Evolutionary conservation across 2,113 vertebrate genomes (phyloP).

Genomic region (Uria aalge): DNA sequence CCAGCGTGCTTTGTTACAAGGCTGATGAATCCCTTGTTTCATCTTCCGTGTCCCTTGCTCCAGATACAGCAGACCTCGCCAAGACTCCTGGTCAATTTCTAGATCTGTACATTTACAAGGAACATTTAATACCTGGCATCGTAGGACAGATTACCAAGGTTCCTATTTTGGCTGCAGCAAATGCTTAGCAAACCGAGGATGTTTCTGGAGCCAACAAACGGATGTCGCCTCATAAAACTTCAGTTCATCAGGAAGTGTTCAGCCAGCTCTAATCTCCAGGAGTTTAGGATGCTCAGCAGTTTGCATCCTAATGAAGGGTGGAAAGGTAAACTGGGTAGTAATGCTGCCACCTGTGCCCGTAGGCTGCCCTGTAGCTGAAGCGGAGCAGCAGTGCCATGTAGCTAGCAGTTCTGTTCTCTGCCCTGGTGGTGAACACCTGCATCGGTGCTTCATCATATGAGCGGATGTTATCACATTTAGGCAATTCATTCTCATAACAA

Average conservation of each 20-base stretch:
- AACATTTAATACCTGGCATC: background rate
- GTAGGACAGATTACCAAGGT: background rate
- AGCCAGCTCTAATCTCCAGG: background rate
- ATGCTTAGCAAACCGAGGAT: background rate
- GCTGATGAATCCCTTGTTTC: background rate
- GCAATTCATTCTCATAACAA: background rate
- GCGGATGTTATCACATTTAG: background rate
- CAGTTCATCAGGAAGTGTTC: background rate
- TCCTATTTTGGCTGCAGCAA: background rate
- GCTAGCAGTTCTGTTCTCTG: background rate
- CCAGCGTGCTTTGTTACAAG: background rate
- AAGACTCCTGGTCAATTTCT: background rate
- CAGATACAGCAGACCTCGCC: background rate
- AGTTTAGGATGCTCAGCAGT: background rate
- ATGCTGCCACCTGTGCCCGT: fast-evolving
- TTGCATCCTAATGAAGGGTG: background rate
- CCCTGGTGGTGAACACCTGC: background rate
- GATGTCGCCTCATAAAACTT: background rate
- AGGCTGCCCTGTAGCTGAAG: background rate
- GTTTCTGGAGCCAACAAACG: background rate
- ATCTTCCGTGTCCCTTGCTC: background rate
- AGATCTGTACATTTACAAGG: background rate
- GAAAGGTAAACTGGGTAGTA: background rate
- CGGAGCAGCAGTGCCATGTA: background rate
- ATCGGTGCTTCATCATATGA: background rate